Base-by-base conservation (phyloP, 92 coral and sea anemone species). In the Siderastrea siderea region DNA sequence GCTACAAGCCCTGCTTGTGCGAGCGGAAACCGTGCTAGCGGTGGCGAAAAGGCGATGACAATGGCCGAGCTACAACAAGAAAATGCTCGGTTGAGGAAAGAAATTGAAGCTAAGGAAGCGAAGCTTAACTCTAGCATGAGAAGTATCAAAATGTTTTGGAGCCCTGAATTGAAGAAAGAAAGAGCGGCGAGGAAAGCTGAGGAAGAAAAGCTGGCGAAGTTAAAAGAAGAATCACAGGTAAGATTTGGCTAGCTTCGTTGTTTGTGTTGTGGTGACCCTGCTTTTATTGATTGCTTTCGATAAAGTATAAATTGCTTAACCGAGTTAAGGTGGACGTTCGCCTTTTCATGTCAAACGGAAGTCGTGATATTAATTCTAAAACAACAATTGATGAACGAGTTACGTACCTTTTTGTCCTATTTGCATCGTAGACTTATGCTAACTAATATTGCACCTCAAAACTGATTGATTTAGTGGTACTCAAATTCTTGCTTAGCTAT, bases 111-210 rank as follows among this genome's bases (percentile, higher is more conserved):
- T 2, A 98, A 96, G 68, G 99, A 98, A 88, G 91, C 98, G 50
- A 98, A 96, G 62, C 87, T 98, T 10, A 96, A 94, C 83, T 98
- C 99, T 7, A 98, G 98, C 78, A 98, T 98, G 99, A 92, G 98
- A 69, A 98, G 99, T 46, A 98, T 98, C 46, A 98, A 98, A 71
- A 94, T 93, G 87, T 98, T 98, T 84, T 98, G 99, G 99, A 98
- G 99, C 74, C 99, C 99, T 0, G 99, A 98, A 74, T 66, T 98
- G 87, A 98, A 98, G 83, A 98, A 98, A 91, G 99, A 98, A 82
- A 90, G 98, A 70, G 98, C 98, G 11, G 98, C 99, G 15, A 92
- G 98, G 19, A 96, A 96, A 62, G 91, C 92, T 38, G 98, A 98
- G 50, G 97, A 91, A 15, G 98, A 98, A 68, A 96, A 92, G 77